Evolutionary conservation across 2,888 invertebrate species (phyloP).

Genomic region (Antitype chi): DNA sequence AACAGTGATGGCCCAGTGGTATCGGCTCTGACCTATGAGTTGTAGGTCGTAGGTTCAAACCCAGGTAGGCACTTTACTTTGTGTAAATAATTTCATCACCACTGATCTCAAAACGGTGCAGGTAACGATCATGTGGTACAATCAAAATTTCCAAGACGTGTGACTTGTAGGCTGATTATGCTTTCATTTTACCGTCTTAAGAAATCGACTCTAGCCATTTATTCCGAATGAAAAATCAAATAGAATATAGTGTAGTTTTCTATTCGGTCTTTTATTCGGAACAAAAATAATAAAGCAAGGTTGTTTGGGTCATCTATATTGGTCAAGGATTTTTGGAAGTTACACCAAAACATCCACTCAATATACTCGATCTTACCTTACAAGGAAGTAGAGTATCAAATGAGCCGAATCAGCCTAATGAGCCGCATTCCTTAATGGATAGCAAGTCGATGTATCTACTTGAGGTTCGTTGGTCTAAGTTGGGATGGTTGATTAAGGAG

Average conservation of each 20-base stretch:
- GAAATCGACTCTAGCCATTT: no score
- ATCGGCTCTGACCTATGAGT: no score
- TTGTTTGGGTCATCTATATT: slow-evolving; percentile 3
- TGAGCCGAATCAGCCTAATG: slow-evolving; percentile 42
- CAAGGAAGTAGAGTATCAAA: slow-evolving; percentile 38
- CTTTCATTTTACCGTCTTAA: background rate
- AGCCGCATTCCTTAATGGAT: slow-evolving; percentile 37
- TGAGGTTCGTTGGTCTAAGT: slow-evolving; percentile 10
- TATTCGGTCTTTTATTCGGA: background rate
- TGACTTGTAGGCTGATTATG: no score
- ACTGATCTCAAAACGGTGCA: no score
- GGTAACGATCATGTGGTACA: no score
- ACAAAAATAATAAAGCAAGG: background rate
- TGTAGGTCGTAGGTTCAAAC: no score
- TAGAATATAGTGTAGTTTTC: no score
- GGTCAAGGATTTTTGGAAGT: slow-evolving; percentile 25
- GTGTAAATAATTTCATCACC: no score
- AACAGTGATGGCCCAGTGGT: no score
- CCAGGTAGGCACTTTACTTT: no score
- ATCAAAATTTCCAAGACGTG: no score
- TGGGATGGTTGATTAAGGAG: slow-evolving; percentile 13
- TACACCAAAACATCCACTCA: slow-evolving; percentile 23
- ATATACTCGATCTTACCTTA: slow-evolving; percentile 40
- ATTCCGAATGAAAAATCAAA: no score
- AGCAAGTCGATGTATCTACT: slow-evolving; percentile 9